phyloP scores from a whole-genome alignment of 2,113 vertebrate genomes.

The Apus apus region DNA sequence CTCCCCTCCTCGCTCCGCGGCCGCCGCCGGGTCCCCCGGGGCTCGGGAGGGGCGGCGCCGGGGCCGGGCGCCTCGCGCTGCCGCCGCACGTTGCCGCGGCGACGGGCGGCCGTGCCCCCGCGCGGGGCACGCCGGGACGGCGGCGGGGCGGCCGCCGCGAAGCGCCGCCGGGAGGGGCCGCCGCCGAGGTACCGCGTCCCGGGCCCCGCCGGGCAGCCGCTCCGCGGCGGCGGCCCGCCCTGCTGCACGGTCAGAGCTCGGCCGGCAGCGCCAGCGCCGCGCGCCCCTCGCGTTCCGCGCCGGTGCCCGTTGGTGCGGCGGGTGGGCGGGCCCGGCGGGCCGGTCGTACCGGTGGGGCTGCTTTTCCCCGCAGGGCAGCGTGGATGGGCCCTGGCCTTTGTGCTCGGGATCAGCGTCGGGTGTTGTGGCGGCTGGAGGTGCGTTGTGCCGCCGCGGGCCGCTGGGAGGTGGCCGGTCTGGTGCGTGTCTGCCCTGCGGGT shows the following conservation, averaged over 20 bases:
- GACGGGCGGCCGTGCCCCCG: slow-evolving; percentile 53
- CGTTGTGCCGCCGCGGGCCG: background rate
- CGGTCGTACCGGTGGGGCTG: background rate
- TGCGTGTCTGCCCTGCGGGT: background rate
- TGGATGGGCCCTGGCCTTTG: background rate
- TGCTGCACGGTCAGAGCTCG: background rate
- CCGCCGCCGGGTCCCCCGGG: too few species aligned
- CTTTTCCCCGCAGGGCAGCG: background rate
- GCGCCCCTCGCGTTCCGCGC: too few species aligned
- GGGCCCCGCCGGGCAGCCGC: too few species aligned
- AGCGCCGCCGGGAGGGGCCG: background rate
- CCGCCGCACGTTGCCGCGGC: slow-evolving; percentile 84
- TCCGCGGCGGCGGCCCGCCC: slow-evolving; percentile 10
- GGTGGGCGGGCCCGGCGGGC: background rate
- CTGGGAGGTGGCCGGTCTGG: accelerated
- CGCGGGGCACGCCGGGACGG: background rate
- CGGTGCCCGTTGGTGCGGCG: background rate
- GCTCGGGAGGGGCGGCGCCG: accelerated
- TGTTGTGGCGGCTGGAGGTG: too few species aligned
- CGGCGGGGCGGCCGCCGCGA: background rate
- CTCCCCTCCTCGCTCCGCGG: too few species aligned
- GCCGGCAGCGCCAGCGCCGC: background rate
- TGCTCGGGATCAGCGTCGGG: background rate
- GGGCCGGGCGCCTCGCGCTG: accelerated
- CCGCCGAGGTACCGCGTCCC: background rate